A percentile compares a stretch with the other conserved stretches of the same genome.
These are phyloP conservation scores for Hirtodrosophila trivittata DNA, from an alignment of 2,888 invertebrate genomes.

Conservation along the genomic window DNA sequence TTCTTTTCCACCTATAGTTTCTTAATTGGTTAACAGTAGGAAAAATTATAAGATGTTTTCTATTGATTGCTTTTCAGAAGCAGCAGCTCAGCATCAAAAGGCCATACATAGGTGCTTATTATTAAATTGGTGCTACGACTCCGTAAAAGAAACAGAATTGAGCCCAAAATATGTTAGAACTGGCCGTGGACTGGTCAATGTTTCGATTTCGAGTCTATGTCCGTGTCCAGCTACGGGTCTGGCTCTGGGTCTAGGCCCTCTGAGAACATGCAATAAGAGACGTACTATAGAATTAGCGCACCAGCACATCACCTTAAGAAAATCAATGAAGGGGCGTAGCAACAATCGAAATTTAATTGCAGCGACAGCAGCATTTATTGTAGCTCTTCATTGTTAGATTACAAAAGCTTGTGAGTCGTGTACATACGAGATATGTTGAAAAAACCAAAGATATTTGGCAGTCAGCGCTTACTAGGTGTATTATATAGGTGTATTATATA, in stretches of 20 bases:
- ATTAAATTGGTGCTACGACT: conserved; percentile 70
- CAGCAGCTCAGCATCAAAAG: conserved; percentile 68
- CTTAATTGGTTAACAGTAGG: conserved; percentile 30
- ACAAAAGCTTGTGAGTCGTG: too few species aligned
- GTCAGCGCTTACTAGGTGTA: too few species aligned
- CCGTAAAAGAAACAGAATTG: conserved; percentile 65
- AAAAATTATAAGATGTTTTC: conserved; percentile 48
- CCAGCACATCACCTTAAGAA: conserved; percentile 44
- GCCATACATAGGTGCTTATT: conserved; percentile 65
- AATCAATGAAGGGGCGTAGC: conserved; percentile 58
- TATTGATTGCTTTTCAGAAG: conserved; percentile 42
- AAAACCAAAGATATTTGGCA: too few species aligned
- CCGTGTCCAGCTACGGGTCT: conserved; percentile 14
- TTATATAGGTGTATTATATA: conserved; percentile 45
- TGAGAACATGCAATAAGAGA: conserved; percentile 35
- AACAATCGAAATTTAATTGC: conserved; percentile 60
- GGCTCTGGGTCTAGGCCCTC: conserved; percentile 13
- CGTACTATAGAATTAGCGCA: conserved; percentile 70
- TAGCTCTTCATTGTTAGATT: conserved; percentile 18
- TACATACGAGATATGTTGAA: too few species aligned
- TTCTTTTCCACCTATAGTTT: conserved; percentile 16
- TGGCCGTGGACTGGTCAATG: conserved; percentile 1
- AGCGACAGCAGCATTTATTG: conserved; percentile 60
- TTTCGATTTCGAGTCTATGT: neutral
- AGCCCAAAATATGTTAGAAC: conserved; percentile 48